Percentiles rank a stretch among this genome's conserved stretches.
Conservation (phyloP, 2,888 invertebrate species). For the Rhamnusium bicolor region DNA sequence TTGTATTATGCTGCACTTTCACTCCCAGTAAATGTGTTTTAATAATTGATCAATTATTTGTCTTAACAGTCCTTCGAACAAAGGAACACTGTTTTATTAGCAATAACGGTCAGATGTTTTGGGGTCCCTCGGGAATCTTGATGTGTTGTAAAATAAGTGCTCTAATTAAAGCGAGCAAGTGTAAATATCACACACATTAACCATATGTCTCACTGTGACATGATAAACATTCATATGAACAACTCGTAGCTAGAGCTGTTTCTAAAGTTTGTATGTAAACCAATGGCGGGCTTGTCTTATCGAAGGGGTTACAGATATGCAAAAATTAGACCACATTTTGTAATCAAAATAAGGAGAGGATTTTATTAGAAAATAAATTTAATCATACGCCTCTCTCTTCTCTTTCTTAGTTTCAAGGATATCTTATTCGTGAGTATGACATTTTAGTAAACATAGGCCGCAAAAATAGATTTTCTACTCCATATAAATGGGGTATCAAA, state of each 20-base stretch:
- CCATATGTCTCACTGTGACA: slow-evolving; percentile 56
- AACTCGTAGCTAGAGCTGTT: slow-evolving; percentile 1
- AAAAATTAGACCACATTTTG: too few species aligned
- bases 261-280: slow-evolving; percentile 4
- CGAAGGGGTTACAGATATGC: neutral
- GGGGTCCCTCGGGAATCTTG: slow-evolving; percentile 37
- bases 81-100: slow-evolving; percentile 34
- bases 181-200: slow-evolving; percentile 58
- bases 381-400: too few species aligned
- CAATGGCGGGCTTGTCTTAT: slow-evolving; percentile 1
- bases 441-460: too few species aligned
- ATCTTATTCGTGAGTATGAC: too few species aligned
- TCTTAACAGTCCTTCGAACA: slow-evolving; percentile 20
- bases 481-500: too few species aligned
- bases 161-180: slow-evolving; percentile 46
- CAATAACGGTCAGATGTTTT: slow-evolving; percentile 29
- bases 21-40: slow-evolving; percentile 17
- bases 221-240: slow-evolving; percentile 47
- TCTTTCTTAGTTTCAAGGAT: too few species aligned
- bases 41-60: neutral
- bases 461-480: too few species aligned
- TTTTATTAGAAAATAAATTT: neutral
- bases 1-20: slow-evolving; percentile 8
- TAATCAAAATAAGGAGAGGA: neutral
- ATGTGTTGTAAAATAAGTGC: slow-evolving; percentile 38